These are phyloP conservation scores for Sebastes schlegelii DNA, from an alignment of 2,113 vertebrate genomes.

Conservation along the genomic window DNA sequence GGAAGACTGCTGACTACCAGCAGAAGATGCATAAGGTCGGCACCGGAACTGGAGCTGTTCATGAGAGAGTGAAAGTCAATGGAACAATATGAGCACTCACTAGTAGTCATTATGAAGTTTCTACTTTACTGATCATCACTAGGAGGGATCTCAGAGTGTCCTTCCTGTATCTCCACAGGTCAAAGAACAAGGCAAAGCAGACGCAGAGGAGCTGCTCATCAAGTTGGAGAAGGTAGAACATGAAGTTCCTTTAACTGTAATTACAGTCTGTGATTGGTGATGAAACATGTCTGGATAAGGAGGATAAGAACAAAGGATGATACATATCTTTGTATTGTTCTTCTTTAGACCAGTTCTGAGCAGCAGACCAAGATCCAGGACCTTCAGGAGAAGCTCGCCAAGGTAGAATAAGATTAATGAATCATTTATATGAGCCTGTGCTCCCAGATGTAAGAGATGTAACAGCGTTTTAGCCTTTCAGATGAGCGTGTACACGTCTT, in stretches of 20 bases:
- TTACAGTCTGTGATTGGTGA: background rate
- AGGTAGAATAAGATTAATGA: slow-evolving; percentile 84
- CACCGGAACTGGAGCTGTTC: background rate
- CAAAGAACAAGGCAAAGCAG: slow-evolving; percentile 95
- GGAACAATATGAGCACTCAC: background rate
- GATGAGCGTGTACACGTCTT: slow-evolving; percentile 21
- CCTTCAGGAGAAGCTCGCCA: slow-evolving; percentile 94
- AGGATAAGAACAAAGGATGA: background rate
- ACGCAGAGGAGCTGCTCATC: slow-evolving; percentile 90
- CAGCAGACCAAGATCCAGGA: slow-evolving; percentile 96
- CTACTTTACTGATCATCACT: background rate
- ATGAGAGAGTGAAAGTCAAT: background rate
- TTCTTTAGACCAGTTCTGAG: slow-evolving; percentile 90
- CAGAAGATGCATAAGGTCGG: slow-evolving; percentile 94
- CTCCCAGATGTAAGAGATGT: slow-evolving; percentile 37
- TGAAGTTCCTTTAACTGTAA: background rate
- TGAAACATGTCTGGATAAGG: background rate
- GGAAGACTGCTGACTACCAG: slow-evolving; percentile 94
- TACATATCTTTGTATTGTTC: slow-evolving; percentile 4
- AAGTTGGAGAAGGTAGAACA: slow-evolving; percentile 93
- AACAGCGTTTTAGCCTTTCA: slow-evolving; percentile 42
- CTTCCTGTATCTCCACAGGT: slow-evolving; percentile 82
- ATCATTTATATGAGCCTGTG: slow-evolving; percentile 54
- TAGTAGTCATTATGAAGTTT: background rate
- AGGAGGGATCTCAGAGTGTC: background rate